phyloP scores from a whole-genome alignment of 1,140 invertebrate genomes.

The Brachionus asplanchnoidis region DNA sequence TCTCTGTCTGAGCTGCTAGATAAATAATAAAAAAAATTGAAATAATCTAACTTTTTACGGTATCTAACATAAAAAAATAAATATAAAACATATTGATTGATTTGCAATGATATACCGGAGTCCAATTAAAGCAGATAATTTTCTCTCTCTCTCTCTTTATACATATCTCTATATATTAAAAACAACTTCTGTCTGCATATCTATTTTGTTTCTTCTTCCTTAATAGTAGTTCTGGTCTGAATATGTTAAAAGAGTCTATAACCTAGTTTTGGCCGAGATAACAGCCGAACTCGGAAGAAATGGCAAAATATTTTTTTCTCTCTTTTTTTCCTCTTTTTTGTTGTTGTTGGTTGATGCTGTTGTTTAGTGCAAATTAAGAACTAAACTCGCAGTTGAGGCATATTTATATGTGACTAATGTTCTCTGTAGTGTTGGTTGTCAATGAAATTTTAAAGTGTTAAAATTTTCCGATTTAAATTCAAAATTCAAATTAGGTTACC shows the following conservation, averaged over 20 bases:
- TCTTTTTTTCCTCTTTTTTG: not conserved
- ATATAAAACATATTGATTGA: constrained; percentile 22
- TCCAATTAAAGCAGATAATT: constrained; percentile 29
- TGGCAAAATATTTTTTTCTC: not conserved
- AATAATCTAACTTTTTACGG: constrained; percentile 36
- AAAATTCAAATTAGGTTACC: constrained; percentile 32
- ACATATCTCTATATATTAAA: not conserved
- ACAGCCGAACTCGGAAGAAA: not conserved
- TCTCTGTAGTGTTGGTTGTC: not conserved
- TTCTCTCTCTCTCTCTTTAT: not conserved
- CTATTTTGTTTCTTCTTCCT: constrained; percentile 5
- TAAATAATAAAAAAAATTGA: not conserved
- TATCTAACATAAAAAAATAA: constrained; percentile 23
- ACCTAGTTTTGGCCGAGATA: constrained; percentile 2
- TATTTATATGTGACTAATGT: not conserved
- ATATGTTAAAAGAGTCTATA: constrained; percentile 30
- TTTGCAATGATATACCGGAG: constrained; percentile 35
- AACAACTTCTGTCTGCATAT: constrained; percentile 30
- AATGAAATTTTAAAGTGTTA: constrained; percentile 15
- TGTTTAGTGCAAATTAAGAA: not conserved
- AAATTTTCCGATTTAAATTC: not conserved
- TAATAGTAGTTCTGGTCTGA: constrained; percentile 28
- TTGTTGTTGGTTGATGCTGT: too few species aligned
- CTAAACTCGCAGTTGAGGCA: not conserved
- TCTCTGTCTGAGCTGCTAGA: not conserved